Evolutionary conservation across 2,797 vertebrate species (phyloP).

Genomic region (Ara ararauna): DNA sequence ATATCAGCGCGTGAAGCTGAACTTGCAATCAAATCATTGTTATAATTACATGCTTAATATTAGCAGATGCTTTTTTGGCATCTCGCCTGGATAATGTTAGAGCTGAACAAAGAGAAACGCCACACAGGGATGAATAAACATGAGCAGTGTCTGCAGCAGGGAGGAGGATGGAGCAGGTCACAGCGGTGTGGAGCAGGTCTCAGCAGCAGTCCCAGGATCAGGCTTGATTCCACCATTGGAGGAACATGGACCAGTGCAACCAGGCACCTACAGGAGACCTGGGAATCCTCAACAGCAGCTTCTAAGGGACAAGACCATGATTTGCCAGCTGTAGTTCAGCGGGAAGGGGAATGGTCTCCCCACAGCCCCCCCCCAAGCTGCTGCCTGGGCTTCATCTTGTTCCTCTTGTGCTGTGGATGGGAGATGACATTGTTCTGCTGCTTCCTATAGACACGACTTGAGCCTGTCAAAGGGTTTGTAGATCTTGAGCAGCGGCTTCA

Average conservation of each 20-base stretch:
- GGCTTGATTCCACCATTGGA: background rate
- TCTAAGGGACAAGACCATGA: background rate
- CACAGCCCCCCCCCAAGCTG: background rate
- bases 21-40: background rate
- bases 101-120: background rate
- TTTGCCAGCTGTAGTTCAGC: background rate
- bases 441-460: background rate
- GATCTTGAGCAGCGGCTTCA: background rate
- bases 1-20: background rate
- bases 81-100: background rate
- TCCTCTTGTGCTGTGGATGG: background rate
- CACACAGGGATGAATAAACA: background rate
- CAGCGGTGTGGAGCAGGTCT: background rate
- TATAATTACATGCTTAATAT: background rate
- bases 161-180: background rate
- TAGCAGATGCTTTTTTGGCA: background rate
- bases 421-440: background rate
- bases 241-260: background rate
- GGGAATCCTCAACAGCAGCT: background rate
- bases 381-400: fast-evolving
- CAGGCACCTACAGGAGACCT: background rate
- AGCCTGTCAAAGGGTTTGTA: background rate
- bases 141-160: background rate
- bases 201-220: background rate
- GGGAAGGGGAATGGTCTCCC: background rate